Evolutionary conservation across 2,113 vertebrate genomes (phyloP), one percentile per base, ranked within the genome.

Genomic region (Mus spicilegus): DNA sequence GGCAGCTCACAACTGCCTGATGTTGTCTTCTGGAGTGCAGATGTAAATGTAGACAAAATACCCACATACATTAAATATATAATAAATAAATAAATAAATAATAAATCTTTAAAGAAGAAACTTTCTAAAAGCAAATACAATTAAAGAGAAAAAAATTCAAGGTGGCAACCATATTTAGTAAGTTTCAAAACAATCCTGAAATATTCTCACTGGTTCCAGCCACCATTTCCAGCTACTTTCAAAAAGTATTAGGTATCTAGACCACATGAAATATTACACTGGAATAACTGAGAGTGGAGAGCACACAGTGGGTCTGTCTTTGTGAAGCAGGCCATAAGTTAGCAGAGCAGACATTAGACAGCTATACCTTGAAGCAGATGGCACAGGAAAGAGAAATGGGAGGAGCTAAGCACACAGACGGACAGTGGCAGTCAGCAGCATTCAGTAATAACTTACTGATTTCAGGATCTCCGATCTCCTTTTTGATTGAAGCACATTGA

Each of bases 401-500:
- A 73, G 94, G 16, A 73, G 49, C 61, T 92, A 54, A 87, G 85
- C 69, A 90, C n/a, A 96, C 39, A 69, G 85, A 89, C 19, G 42
- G 42, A 92, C n/a, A 87, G 42, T 30, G 61, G 86, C 72, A 95
- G 24, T 63, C 70, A 93, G 91, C 5, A 84, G 73, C 1, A 77
- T 72, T 97, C 56, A 93, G 91, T 91, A 90, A 56, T 96, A 87
- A 51, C 99, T 99, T 98, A 99, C 99, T 94, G 99, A 99, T 99
- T 99, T 99, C 93, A 99, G 98, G 97, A 99, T 99, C 99, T 99
- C 99, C 46, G 99, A 99, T 98, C 99, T 99, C 97, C 99, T 99
- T 98, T 99, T 99, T 95, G 99, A 99, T 97, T 99, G 99, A 93
- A 99, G 99, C 75, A 99, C 99, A 22, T 99, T 99, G 97, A 99